Evolutionary conservation across 2,888 invertebrate species (phyloP), one percentile per base, ranked within the genome.

Genomic region (Athalia cordata): DNA sequence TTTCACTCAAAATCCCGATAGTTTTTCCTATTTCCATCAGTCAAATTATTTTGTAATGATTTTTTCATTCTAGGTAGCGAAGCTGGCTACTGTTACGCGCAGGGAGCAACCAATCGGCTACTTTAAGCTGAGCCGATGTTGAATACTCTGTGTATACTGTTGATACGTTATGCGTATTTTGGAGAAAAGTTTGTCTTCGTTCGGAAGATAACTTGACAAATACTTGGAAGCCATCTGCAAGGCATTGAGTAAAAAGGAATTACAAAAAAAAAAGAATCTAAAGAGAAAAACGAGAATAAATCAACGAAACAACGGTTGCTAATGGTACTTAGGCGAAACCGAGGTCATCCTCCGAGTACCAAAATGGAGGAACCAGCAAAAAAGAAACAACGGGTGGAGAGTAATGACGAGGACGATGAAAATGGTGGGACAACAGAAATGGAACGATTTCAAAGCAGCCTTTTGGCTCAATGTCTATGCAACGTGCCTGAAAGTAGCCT

Each of bases 361-460:
- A 92, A 91, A 86, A 95, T 95, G 95, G 94, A 96, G 91, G 96
- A 96, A 91, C 96, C 96, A 83, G 94, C 95, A 85, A 96, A 95
- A 89, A 96, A 96, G 92, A 95, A 96, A 89, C 94, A 95, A 88
- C 93, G 95, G 87, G 94, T 95, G 83, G 91, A 89, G 68, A 91
- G 91, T 80, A 90, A 86, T 52, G 94, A 94, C 83, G 92, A 92
- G 7, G 93, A 93, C 8, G 92, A 93, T 81, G 92, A 92, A 70
- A 93, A 93, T 81, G 93, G 93, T 49, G 90, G 91, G 75, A 92
- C 92, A 79, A 91, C 91, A 83, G 93, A 94, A 81, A 89, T 94
- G 65, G 92, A 93, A 81, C 90, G 92, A 79, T 91, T 95, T 74
- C 95, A 95, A 87, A 92, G 92, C 84, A 93, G 93, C 74, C 91